Evolutionary conservation across 2,888 invertebrate genomes (phyloP).

Genomic region (Lochmaea crataegi): DNA sequence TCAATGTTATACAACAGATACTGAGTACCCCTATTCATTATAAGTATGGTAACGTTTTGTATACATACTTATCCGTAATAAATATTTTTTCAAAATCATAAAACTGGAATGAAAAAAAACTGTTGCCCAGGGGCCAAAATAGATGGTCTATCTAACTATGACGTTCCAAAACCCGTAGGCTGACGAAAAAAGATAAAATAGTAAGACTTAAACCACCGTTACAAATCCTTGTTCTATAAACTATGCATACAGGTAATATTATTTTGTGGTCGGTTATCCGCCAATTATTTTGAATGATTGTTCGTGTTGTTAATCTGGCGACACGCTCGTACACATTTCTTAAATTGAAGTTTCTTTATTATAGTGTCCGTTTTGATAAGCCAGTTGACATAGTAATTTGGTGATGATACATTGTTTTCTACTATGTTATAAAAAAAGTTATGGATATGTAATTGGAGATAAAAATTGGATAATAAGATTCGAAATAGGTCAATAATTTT

Average conservation of each 20-base stretch:
- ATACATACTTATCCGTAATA: no score
- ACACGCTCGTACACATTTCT: conserved; percentile 35
- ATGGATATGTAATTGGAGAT: background rate
- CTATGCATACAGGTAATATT: conserved; percentile 24
- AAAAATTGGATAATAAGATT: background rate
- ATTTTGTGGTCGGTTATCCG: conserved; percentile 42
- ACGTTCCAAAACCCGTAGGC: conserved; percentile 2
- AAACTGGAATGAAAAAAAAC: no score
- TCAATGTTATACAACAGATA: background rate
- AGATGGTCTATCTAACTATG: conserved; percentile 1
- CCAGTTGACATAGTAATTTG: conserved; percentile 6
- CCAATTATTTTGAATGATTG: conserved; percentile 41
- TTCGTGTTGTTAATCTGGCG: conserved; percentile 43
- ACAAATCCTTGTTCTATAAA: conserved; percentile 1
- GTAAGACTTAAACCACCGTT: conserved; percentile 8
- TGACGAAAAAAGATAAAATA: background rate
- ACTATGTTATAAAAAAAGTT: background rate
- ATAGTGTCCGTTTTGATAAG: conserved; percentile 16
- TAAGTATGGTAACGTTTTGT: no score
- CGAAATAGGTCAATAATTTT: no score
- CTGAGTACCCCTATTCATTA: no score
- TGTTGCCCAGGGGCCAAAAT: background rate
- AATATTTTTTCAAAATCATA: no score
- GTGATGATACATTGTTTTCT: background rate
- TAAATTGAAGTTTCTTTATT: conserved; percentile 25